Conservation (phyloP, 2,113 vertebrate genomes). For the Bucco capensis region DNA sequence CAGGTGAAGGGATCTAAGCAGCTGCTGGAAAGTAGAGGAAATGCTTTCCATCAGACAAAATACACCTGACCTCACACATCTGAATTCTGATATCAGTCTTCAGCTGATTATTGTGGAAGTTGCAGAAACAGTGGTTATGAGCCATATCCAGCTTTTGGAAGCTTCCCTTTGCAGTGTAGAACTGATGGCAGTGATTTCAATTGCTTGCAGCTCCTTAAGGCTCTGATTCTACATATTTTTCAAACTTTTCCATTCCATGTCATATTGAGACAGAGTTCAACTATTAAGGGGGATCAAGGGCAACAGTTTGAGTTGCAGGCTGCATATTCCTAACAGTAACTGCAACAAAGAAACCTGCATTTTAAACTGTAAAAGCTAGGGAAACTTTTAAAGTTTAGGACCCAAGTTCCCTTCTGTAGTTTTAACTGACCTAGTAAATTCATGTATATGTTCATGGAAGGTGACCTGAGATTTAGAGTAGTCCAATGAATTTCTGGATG, state of each 20-base stretch:
- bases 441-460: background rate
- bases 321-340: background rate
- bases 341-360: background rate
- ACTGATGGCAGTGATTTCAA: background rate
- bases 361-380: background rate
- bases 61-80: background rate
- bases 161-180: background rate
- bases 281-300: background rate
- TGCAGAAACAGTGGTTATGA: background rate
- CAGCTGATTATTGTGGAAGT: background rate
- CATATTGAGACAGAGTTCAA: background rate
- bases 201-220: background rate
- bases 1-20: background rate
- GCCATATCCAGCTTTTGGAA: background rate
- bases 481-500: background rate
- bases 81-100: background rate
- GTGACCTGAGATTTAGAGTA: background rate
- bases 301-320: background rate
- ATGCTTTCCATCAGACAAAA: background rate
- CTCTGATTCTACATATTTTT: background rate
- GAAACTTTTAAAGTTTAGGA: background rate
- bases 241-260: background rate
- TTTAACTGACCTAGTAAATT: background rate
- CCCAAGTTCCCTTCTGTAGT: background rate
- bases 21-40: background rate